Evolutionary conservation across 2,888 invertebrate genomes (phyloP), one percentile per base, ranked within the genome.

Genomic region (Cerceris ruficornis): DNA sequence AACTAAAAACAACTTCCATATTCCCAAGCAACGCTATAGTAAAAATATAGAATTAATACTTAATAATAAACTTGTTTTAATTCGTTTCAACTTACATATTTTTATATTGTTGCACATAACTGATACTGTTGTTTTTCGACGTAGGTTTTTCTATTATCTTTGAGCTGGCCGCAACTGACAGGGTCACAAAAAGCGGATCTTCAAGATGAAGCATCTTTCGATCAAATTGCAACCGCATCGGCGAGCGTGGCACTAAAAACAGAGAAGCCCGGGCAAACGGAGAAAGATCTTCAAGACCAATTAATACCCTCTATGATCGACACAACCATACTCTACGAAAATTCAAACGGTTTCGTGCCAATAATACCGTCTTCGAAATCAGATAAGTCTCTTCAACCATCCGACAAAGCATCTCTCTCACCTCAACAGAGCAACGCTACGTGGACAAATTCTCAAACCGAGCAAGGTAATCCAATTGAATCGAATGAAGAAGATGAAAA

Each of bases 301-400:
- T 28, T 69, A 14, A 69, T 69, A 52, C 41, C 62, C 0, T 75
- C 83, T 1, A 54, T 72, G n/a, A 60, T 68, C 69, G 75, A 75
- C 39, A 81, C 88, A 7, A 83, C 86, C 7, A 66, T 87, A 6
- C 87, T 83, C 50, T 91, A 90, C 69, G 90, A 90, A 68, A 91
- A 92, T 82, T 87, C 90, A 0, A 92, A 92, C 55, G 90, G 89
- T 9, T 92, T 92, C 67, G 73, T 89, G 14, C 92, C 92, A 8
- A 88, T 92, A 46, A 68, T 87, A 2, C 15, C 73, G 0, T 60
- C 43, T 0, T 15, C 60, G 2, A 9, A 65, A 1, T 59, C 41
- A 1, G 41, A 14, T 8, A 43, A 75, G 15, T 46, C 13, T 6
- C 39, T 15, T 17, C 11, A n/a, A 17, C 2, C n/a, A 43, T 15